Conservation (phyloP, 2,113 vertebrate genomes). For the Caranx melampygus region DNA sequence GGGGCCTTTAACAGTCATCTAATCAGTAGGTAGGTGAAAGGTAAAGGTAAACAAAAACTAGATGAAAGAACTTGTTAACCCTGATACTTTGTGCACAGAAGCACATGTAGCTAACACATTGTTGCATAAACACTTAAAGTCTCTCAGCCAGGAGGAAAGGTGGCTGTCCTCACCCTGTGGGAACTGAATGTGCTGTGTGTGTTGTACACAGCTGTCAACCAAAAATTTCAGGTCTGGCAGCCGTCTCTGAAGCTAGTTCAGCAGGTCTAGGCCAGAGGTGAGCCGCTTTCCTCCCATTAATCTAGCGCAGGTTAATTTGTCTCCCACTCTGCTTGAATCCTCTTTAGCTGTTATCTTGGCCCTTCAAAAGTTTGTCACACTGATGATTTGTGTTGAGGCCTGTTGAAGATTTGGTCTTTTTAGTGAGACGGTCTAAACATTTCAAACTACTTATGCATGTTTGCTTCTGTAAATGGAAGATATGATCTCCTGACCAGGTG, state of each 20-base stretch:
- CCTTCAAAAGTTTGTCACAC: not conserved
- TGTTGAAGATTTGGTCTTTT: not conserved
- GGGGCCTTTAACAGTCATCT: no score
- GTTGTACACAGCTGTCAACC: slow-evolving; percentile 16
- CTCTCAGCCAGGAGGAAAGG: not conserved
- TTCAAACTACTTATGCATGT: slow-evolving; percentile 1
- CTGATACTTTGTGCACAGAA: not conserved
- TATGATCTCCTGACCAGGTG: not conserved
- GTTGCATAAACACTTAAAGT: slow-evolving; percentile 1
- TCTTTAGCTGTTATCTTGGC: not conserved
- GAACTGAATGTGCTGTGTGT: slow-evolving; percentile 36
- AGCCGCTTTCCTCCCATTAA: slow-evolving; percentile 8
- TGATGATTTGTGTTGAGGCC: slow-evolving; percentile 19
- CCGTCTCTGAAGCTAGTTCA: slow-evolving; percentile 16
- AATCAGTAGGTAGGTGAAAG: no score
- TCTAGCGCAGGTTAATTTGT: not conserved
- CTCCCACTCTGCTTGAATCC: not conserved
- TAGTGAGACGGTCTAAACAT: not conserved
- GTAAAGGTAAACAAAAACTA: no score
- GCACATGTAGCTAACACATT: not conserved
- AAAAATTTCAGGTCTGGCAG: slow-evolving; percentile 40
- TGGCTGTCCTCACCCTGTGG: not conserved
- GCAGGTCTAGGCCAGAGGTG: slow-evolving; percentile 24
- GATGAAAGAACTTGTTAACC: not conserved
- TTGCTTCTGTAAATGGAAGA: not conserved